Base-by-base conservation (phyloP, 2,888 invertebrate species). In the Megaustenia siamemsis region DNA sequence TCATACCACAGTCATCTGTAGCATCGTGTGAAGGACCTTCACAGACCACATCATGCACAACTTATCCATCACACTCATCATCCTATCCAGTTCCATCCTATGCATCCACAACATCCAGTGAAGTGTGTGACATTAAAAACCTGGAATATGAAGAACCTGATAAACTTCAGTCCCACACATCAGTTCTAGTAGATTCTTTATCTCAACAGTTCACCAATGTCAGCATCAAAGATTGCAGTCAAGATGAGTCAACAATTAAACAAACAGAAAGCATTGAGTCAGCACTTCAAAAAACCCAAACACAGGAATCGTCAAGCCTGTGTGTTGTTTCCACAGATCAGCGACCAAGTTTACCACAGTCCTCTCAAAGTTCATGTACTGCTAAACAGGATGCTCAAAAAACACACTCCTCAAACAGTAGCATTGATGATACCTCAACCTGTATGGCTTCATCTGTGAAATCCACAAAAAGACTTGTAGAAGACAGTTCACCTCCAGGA, bases 1-100 rank as follows among this genome's bases (percentile, higher is more conserved):
- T 60, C 35, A 49, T 69, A 53, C 76, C 83, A 18, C 66, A 68
- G 32, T 82, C 82, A 66, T 83, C 77, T 15, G 28, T 66, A 35
- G 35, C 77, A 49, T 78, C 49, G 53, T 45, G 18, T n/a, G 40
- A 71, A 76, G 38, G 10, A 15, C 28, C 60, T 45, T 81, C 68
- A n/a, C 35, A 63, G 45, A 76, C 73, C 45, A 73, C 56, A 45
- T 28, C 60, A 75, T 24, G 28, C 43, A 18, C 35, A 15, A 28
- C 35, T 43, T 53, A 35, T 24, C 32, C 45, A 18, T 60, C 83
- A 68, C 18, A 60, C 45, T 60, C 63, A 3, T 10, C 21, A 10
- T 75, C 83, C 68, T 77, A 18, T 38, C 49, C 66, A 18, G 60
- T 12, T 32, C 38, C 45, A n/a, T 68, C 66, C 32, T 43, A 6